Conservation (phyloP, 1,140 invertebrate genomes). For the Drosophila bipectinata region DNA sequence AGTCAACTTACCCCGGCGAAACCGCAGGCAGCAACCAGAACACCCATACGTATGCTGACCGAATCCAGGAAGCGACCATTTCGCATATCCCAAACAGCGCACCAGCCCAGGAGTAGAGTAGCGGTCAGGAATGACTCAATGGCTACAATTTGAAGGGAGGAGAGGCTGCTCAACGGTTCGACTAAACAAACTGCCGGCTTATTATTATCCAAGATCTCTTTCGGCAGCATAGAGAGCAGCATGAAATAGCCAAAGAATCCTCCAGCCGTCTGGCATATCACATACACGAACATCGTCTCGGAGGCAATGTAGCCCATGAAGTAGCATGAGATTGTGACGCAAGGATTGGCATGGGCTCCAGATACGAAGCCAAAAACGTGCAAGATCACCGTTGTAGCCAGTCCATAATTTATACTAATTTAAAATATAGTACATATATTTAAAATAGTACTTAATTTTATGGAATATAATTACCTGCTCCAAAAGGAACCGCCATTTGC, state of each 20-base stretch:
- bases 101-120: conserved; percentile 44
- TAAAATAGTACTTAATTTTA: background rate
- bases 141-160: conserved; percentile 14
- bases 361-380: conserved; percentile 60
- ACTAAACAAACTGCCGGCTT: conserved; percentile 33
- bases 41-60: conserved; percentile 51
- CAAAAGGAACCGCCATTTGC: conserved; percentile 10
- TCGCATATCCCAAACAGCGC: conserved; percentile 58
- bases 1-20: conserved; percentile 35
- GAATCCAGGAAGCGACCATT: conserved; percentile 56
- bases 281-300: conserved; percentile 36
- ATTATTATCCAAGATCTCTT: conserved; percentile 21
- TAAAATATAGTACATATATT: background rate
- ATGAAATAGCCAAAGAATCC: conserved; percentile 30
- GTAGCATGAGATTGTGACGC: conserved; percentile 52
- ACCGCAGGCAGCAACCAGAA: conserved; percentile 40
- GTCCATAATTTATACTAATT: conserved; percentile 32
- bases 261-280: conserved; percentile 41
- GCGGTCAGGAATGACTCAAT: conserved; percentile 46
- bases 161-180: conserved; percentile 32
- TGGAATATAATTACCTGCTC: conserved; percentile 1
- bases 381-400: conserved; percentile 38
- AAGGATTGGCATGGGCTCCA: conserved; percentile 61
- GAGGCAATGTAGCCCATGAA: conserved; percentile 40
- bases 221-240: conserved; percentile 37